Base-by-base conservation (phyloP, 2,113 vertebrate genomes). In the Cranoglanis bouderius region DNA sequence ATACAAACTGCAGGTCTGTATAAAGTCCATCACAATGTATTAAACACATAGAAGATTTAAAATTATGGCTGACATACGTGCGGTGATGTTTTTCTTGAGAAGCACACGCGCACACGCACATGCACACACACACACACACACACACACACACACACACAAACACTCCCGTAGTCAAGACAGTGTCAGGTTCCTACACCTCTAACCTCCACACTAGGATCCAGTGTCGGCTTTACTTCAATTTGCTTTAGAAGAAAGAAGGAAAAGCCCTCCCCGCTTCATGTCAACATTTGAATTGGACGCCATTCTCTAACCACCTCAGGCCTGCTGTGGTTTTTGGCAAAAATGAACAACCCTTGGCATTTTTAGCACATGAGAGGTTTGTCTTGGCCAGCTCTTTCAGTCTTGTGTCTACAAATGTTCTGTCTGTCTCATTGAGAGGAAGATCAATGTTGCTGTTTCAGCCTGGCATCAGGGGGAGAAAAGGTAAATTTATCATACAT, bases 271-370 rank as follows among this genome's bases (percentile, higher is more conserved):
- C 18, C 53, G 77, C 61, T 74, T 90, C 74, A 61, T 85, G 88
- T 87, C 90, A 92, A 90, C 91, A 90, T 90, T 92, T 92, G 87
- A 85, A 82, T 90, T 92, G 91, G 91, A 90, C 83, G 32, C 78
- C 43, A 72, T 84, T 89, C 88, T 67, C 80, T 18, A 89, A 88
- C 89, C 86, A 92, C 86, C 91, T 92, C 55, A 86, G 85, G 91
- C 80, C 88, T 83, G 88, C 88, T 92, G 88, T 92, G 90, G 88
- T 85, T 92, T 89, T 90, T 92, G 91, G 90, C 90, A 63, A 57
- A 82, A 84, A 82, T 49, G 84, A 83, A 38, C 70, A 82, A 82
- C 90, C 88, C 90, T 90, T 90, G 91, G 88, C 90, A 87, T 92
- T 89, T 92, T 90, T 88, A 92, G 91, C 86, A 90, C 89, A 81